These are phyloP conservation scores for Cathartes aura DNA, from an alignment of 2,113 vertebrate genomes.

Conservation along the genomic window DNA sequence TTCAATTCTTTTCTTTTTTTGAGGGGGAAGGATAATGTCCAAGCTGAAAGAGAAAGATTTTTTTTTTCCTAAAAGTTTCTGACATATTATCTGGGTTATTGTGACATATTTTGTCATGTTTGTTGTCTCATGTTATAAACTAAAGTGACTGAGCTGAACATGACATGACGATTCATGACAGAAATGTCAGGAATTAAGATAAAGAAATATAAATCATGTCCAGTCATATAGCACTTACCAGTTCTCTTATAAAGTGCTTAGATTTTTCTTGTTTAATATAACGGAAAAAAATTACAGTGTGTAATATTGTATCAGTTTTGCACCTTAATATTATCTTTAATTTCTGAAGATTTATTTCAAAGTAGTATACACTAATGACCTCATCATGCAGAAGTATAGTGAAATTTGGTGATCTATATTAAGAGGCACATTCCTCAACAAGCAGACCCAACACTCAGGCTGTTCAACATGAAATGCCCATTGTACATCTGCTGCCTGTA, in stretches of 20 bases:
- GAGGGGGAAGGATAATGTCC: not conserved
- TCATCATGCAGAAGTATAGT: not conserved
- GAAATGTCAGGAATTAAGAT: constrained; percentile 72
- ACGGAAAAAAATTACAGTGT: not conserved
- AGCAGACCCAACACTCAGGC: not conserved
- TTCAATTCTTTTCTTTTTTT: not conserved
- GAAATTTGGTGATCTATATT: not conserved
- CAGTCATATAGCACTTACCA: constrained; percentile 68
- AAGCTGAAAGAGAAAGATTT: not conserved
- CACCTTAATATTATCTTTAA: not conserved
- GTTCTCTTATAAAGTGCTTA: constrained; percentile 40
- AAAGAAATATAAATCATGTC: constrained; percentile 62
- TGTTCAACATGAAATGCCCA: not conserved
- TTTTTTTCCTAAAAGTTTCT: not conserved
- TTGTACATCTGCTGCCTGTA: rapidly evolving
- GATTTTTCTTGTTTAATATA: constrained; percentile 44
- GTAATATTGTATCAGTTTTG: not conserved
- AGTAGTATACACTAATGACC: not conserved
- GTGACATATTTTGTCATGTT: constrained; percentile 61
- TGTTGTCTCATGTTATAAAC: constrained; percentile 53
- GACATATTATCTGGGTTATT: constrained; percentile 16
- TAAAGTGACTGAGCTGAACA: constrained; percentile 33
- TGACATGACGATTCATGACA: constrained; percentile 69
- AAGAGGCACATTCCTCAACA: not conserved
- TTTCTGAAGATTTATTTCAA: not conserved